Conservation (phyloP, 1,140 invertebrate genomes). For the Ptiloglossa arizonensis region DNA sequence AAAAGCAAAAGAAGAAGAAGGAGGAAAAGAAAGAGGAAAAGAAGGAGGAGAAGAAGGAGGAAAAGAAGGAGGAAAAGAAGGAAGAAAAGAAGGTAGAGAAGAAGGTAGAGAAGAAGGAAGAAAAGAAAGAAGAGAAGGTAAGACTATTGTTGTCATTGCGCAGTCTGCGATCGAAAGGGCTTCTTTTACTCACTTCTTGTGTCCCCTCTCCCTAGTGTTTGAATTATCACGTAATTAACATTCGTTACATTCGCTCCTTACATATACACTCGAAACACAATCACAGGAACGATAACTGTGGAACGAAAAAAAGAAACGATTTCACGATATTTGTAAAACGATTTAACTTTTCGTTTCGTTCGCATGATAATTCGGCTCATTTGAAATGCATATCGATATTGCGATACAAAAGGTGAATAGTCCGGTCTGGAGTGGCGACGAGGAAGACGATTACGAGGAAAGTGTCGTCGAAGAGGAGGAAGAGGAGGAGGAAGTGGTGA, state of each 20-base stretch:
- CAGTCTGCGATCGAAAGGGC: neutral
- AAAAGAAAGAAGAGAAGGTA: slow-evolving; percentile 77
- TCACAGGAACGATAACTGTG: neutral
- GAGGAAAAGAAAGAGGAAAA: slow-evolving; percentile 67
- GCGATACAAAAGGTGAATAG: slow-evolving; percentile 46
- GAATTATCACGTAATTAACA: slow-evolving; percentile 20
- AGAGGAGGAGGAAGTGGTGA: slow-evolving; percentile 78
- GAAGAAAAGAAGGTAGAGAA: slow-evolving; percentile 71
- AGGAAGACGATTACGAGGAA: slow-evolving; percentile 67
- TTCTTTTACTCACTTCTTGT: neutral
- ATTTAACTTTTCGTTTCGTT: neutral
- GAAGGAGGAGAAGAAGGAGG: slow-evolving; percentile 60
- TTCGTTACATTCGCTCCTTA: too few species aligned
- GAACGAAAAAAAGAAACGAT: too few species aligned
- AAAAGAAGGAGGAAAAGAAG: slow-evolving; percentile 72
- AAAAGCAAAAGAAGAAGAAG: slow-evolving; percentile 74
- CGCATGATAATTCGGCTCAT: slow-evolving; percentile 33
- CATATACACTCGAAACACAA: neutral
- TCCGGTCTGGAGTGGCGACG: slow-evolving; percentile 68
- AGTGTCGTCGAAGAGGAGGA: slow-evolving; percentile 73
- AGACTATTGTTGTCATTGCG: slow-evolving; percentile 70
- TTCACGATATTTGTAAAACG: neutral
- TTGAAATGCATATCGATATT: slow-evolving; percentile 44
- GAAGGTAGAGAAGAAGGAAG: slow-evolving; percentile 79
- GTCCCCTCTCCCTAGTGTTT: neutral